Percentiles rank a stretch among this genome's conserved stretches.
Conservation (phyloP, 2,888 invertebrate genomes). For the Julus scanicus region DNA sequence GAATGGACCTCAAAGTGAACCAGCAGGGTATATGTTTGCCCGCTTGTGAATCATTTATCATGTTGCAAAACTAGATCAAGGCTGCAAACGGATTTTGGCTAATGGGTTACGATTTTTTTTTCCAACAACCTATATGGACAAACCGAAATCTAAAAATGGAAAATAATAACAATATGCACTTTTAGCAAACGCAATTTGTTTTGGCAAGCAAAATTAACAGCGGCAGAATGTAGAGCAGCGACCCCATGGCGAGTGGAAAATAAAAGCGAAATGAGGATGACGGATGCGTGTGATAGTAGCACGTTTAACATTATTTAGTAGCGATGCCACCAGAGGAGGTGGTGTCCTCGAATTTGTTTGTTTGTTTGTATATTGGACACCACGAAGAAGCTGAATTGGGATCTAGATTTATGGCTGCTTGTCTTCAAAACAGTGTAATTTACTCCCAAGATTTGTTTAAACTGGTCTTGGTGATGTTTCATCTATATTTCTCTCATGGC, state of each 20-base stretch:
- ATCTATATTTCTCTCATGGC: too few species aligned
- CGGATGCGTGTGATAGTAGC: not conserved
- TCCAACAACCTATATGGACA: conserved; percentile 19
- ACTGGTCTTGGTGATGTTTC: too few species aligned
- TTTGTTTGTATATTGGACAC: not conserved
- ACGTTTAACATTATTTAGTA: not conserved
- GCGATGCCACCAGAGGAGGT: conserved; percentile 21
- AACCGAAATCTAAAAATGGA: conserved; percentile 15
- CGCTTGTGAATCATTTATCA: conserved; percentile 33
- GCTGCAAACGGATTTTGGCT: not conserved
- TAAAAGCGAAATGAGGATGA: not conserved
- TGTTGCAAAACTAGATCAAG: conserved; percentile 19
- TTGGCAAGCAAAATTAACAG: not conserved
- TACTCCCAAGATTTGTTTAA: not conserved
- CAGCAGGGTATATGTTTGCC: not conserved
- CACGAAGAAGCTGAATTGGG: not conserved
- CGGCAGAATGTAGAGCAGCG: not conserved
- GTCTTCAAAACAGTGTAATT: not conserved
- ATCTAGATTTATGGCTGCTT: not conserved
- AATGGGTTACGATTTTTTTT: conserved; percentile 19
- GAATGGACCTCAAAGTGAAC: conserved; percentile 33
- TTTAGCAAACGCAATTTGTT: not conserved
- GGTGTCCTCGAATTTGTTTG: conserved; percentile 14
- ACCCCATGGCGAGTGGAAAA: conserved; percentile 22
- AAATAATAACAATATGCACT: conserved; percentile 7